Evolutionary conservation across 2,113 vertebrate genomes (phyloP).

Genomic region (Prionailurus viverrinus): DNA sequence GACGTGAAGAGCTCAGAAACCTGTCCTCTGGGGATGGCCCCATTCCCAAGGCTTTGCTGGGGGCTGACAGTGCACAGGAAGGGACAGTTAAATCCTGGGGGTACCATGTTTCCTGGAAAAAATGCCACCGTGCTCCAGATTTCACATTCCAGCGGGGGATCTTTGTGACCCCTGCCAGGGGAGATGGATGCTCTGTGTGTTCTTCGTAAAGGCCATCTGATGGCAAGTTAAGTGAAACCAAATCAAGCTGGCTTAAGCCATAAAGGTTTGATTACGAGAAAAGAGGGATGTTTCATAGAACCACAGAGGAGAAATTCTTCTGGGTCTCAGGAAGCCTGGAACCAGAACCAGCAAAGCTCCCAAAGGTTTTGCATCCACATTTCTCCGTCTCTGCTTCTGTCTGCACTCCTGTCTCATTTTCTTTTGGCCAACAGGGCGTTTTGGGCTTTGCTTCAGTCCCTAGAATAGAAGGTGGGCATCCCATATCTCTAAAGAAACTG

Average conservation of each 20-base stretch:
- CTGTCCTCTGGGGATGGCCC: accelerated
- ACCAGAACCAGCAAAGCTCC: not conserved
- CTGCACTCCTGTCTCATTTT: not conserved
- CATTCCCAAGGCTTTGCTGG: not conserved
- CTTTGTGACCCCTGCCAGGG: not conserved
- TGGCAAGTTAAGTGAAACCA: not conserved
- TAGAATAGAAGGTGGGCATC: not conserved
- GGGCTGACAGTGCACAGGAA: accelerated
- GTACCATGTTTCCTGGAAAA: not conserved
- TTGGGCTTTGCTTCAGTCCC: not conserved
- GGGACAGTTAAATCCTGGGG: not conserved
- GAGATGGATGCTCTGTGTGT: not conserved
- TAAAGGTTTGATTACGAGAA: not conserved
- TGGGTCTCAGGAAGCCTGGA: not conserved
- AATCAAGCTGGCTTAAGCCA: not conserved
- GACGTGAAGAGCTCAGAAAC: not conserved
- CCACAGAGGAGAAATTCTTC: not conserved
- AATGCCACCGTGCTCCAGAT: not conserved
- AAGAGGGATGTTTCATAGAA: not conserved
- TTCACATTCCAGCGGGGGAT: not conserved
- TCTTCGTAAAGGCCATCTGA: not conserved
- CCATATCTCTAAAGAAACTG: not conserved
- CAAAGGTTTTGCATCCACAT: no score
- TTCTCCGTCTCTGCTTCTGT: not conserved
- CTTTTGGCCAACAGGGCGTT: not conserved